Evolutionary conservation across 2,113 vertebrate species (phyloP).

Genomic region (Aleadryas rufinucha): DNA sequence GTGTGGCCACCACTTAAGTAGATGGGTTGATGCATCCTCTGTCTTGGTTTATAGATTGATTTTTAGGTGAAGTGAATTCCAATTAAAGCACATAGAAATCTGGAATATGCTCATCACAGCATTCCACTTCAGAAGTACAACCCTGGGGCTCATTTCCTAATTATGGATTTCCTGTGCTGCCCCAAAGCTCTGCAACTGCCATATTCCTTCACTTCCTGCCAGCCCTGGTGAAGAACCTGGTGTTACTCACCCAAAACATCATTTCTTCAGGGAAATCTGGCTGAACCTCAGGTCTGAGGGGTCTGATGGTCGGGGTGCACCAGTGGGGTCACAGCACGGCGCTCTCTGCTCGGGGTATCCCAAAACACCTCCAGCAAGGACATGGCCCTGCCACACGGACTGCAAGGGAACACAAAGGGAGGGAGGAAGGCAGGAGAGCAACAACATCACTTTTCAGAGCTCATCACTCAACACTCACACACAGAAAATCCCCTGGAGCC

Average conservation of each 20-base stretch:
- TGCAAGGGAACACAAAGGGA: neutral
- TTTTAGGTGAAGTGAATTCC: neutral
- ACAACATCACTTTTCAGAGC: neutral
- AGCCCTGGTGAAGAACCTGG: neutral
- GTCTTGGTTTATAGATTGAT: neutral
- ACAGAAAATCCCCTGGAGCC: neutral
- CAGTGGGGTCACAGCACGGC: neutral
- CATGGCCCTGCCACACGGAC: neutral
- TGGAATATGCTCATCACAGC: neutral
- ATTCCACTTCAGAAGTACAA: neutral
- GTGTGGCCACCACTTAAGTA: neutral
- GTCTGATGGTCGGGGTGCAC: neutral
- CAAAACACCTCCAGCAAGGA: neutral
- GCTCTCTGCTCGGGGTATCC: neutral
- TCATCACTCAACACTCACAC: neutral
- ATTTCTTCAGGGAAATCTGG: neutral
- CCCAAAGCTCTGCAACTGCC: neutral
- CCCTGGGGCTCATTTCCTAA: neutral
- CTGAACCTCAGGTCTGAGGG: neutral
- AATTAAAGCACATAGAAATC: neutral
- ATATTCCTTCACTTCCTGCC: neutral
- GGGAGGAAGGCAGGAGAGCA: neutral
- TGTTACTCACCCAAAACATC: neutral
- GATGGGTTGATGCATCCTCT: neutral
- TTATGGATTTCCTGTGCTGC: neutral